A percentile compares a stretch with the other conserved stretches of the same genome.
Evolutionary conservation across 2,113 vertebrate genomes (phyloP).

Genomic region (Cyanoramphus novaezelandiae): DNA sequence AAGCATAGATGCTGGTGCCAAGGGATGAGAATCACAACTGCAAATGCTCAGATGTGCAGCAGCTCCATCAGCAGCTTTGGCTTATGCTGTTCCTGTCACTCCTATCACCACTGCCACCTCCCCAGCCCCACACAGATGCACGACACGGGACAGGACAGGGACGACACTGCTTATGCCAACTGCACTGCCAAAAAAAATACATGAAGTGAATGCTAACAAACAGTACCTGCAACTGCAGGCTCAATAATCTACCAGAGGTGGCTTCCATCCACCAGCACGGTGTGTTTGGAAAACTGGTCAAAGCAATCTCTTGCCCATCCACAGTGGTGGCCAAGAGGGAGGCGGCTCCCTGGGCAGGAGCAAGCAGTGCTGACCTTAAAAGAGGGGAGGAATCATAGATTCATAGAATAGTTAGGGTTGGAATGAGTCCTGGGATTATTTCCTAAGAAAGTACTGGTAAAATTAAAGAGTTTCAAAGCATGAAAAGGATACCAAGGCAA

Average conservation of each 20-base stretch:
- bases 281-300: neutral
- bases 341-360: neutral
- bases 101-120: neutral
- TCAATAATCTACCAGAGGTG: neutral
- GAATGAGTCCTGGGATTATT: neutral
- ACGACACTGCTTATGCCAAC: neutral
- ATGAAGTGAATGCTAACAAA: neutral
- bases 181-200: neutral
- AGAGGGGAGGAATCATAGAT: neutral
- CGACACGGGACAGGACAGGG: too few relatives aligned
- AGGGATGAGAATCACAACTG: neutral
- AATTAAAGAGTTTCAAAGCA: neutral
- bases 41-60: neutral
- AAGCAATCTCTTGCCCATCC: neutral
- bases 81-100: neutral
- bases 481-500: neutral
- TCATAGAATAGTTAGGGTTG: neutral
- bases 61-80: neutral
- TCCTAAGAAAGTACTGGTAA: neutral
- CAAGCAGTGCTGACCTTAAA: neutral
- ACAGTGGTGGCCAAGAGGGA: accelerated
- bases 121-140: neutral
- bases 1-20: accelerated
- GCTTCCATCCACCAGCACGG: neutral
- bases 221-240: neutral